Evolutionary conservation across 2,797 vertebrate species (phyloP), one percentile per base, ranked within the genome.

Genomic region (Hirundo rustica): DNA sequence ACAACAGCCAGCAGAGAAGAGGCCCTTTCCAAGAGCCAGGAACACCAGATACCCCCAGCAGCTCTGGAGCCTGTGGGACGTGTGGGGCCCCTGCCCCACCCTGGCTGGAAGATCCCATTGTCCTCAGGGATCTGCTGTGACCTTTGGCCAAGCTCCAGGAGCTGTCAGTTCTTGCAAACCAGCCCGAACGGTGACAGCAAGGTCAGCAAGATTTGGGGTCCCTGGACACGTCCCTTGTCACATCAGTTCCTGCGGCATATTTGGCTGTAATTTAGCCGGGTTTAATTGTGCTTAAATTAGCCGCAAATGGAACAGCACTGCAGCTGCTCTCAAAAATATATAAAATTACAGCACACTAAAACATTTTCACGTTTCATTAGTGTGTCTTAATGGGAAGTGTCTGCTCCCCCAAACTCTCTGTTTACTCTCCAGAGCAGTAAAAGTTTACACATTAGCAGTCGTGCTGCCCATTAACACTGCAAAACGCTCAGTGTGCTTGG

Each of bases 351-450:
- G 75, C 79, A 34, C 61, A 88, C 89, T 91, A 90, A 95, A 97
- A 94, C 88, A 74, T 92, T 94, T 97, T 95, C 95, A 94, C 91
- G 79, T 96, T 95, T 96, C 96, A 96, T 97, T 96, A 96, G 83
- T 32, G 76, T 3, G 2, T 75, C 93, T 93, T 95, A 93, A 95
- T 94, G 93, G 89, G 93, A 96, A 95, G 75, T 54, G 94, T 74
- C 94, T 96, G 80, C 91, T 95, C 89, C 91, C 91, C 89, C 62
- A 90, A 83, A 71, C 76, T 70, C 89, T 44, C 89, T 29, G 0
- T 60, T 91, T 71, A 72, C 58, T 89, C 92, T 71, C 58, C 3
- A 1, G 81, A 88, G 94, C 87, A 54, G 73, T 38, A n/a, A 1
- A 89, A 89, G 92, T 94, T 95, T 44, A 57, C 60, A 30, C 47